A percentile compares a stretch with the other conserved stretches of the same genome.
phyloP scores from a whole-genome alignment of 1,140 invertebrate species.

The Chlorops oryzae region DNA sequence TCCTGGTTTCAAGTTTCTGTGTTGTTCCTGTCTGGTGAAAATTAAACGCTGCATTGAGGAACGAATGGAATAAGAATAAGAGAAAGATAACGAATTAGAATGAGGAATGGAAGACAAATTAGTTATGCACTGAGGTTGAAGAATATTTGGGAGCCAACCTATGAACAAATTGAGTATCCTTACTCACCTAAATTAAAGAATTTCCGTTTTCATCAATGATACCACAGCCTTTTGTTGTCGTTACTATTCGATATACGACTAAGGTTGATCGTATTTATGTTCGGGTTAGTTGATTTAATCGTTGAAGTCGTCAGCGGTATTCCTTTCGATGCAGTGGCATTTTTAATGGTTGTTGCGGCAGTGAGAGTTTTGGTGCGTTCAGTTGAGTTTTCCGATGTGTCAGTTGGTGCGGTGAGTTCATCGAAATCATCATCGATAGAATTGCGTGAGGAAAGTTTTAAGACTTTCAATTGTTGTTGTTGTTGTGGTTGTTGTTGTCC shows the following conservation, averaged over 20 bases:
- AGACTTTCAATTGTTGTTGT: slow-evolving; percentile 29
- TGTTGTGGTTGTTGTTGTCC: slow-evolving; percentile 19
- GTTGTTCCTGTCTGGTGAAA: too few relatives aligned
- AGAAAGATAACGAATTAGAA: too few relatives aligned
- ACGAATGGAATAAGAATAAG: too few relatives aligned
- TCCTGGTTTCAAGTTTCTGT: too few relatives aligned
- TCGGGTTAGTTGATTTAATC: too few relatives aligned
- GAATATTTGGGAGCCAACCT: too few relatives aligned
- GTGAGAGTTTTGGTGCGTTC: slow-evolving; percentile 21
- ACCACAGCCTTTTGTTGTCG: slow-evolving; percentile 43
- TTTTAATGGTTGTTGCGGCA: slow-evolving; percentile 6
- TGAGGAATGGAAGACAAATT: too few relatives aligned
- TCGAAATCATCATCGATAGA: slow-evolving; percentile 18
- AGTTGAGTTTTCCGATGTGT: slow-evolving; percentile 19
- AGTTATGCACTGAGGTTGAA: too few relatives aligned
- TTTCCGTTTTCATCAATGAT: slow-evolving; percentile 48
- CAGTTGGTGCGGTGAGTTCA: slow-evolving; percentile 17
- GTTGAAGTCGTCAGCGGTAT: too few relatives aligned
- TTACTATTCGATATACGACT: slow-evolving; percentile 23
- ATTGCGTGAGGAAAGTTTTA: slow-evolving; percentile 29
- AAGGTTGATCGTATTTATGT: slow-evolving; percentile 9
- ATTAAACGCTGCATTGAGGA: too few relatives aligned
- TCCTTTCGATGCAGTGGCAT: slow-evolving; percentile 5
- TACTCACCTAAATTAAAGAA: slow-evolving; percentile 42
- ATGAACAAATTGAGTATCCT: neutral